Percentiles rank a stretch among this genome's conserved stretches.
These are phyloP conservation scores for Nymphalis io DNA, from an alignment of 1,140 invertebrate species.

Conservation along the genomic window DNA sequence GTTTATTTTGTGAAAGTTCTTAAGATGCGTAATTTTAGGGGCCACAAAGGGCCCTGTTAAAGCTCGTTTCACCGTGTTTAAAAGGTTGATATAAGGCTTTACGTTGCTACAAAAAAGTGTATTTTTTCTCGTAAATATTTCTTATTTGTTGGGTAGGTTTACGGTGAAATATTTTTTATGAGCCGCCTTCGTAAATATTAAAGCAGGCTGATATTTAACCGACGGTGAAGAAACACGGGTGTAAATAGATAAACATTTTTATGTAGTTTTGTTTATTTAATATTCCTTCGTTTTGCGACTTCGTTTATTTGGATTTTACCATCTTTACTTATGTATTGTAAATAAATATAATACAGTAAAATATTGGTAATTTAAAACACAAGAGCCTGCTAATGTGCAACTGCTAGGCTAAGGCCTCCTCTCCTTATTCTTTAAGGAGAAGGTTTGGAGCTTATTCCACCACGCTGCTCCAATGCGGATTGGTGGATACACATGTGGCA, in stretches of 20 bases:
- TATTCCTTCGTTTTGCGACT: background rate
- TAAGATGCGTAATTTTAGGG: constrained; percentile 35
- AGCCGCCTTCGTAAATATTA: constrained; percentile 38
- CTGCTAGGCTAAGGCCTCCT: too few species aligned
- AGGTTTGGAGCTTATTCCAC: too few species aligned
- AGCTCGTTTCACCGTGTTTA: constrained; percentile 40
- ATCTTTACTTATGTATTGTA: too few species aligned
- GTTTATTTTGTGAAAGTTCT: constrained; percentile 26
- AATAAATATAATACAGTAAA: too few species aligned
- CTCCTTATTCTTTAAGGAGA: too few species aligned
- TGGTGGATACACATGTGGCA: background rate
- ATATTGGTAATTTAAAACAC: too few species aligned
- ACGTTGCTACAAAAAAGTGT: constrained; percentile 35
- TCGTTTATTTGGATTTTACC: background rate
- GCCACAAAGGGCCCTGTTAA: constrained; percentile 37
- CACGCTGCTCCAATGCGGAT: constrained; percentile 27
- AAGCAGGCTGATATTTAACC: constrained; percentile 28
- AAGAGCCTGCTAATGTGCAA: too few species aligned
- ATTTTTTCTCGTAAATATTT: constrained; percentile 51
- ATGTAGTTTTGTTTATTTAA: background rate
- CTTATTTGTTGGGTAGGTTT: constrained; percentile 43
- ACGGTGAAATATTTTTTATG: constrained; percentile 36
- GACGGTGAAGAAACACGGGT: constrained; percentile 3
- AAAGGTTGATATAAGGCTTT: constrained; percentile 45
- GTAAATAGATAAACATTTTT: constrained; percentile 5